A percentile compares a stretch with the other conserved stretches of the same genome.
phyloP scores from a whole-genome alignment of 2,113 vertebrate species.

The Indicator indicator region DNA sequence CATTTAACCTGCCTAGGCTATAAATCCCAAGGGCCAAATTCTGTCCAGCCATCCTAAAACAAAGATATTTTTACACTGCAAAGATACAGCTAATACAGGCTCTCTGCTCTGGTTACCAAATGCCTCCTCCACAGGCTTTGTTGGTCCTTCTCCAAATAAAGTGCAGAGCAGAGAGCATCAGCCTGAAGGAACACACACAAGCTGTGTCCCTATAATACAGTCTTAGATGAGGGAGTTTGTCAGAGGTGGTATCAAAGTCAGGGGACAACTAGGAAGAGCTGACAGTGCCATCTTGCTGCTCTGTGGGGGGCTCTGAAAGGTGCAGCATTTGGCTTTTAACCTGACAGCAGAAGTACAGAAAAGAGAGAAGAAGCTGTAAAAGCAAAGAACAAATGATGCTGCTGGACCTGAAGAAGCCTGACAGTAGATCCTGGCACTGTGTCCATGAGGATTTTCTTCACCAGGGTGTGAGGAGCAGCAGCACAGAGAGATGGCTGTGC shows the following conservation, averaged over 20 bases:
- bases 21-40: slow-evolving; percentile 31
- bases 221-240: not conserved
- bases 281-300: not conserved
- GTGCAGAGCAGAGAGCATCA: not conserved
- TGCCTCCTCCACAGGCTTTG: not conserved
- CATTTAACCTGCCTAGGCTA: slow-evolving; percentile 25
- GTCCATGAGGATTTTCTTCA: not conserved
- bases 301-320: not conserved
- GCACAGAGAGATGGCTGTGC: not conserved
- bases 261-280: not conserved
- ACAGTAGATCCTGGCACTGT: not conserved
- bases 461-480: not conserved
- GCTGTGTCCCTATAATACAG: accelerated
- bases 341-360: not conserved
- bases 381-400: not conserved
- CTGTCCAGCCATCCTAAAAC: not conserved
- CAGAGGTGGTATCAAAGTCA: no score
- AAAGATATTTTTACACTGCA: not conserved
- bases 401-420: not conserved
- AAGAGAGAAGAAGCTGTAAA: not conserved
- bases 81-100: not conserved
- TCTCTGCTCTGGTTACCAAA: not conserved
- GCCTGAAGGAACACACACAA: accelerated
- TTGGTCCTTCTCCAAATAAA: not conserved
- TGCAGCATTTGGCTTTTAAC: not conserved